Evolutionary conservation across 37 sponge, comb jelly and placozoan genomes (phyloP).

Genomic region (Corticium candelabrum): DNA sequence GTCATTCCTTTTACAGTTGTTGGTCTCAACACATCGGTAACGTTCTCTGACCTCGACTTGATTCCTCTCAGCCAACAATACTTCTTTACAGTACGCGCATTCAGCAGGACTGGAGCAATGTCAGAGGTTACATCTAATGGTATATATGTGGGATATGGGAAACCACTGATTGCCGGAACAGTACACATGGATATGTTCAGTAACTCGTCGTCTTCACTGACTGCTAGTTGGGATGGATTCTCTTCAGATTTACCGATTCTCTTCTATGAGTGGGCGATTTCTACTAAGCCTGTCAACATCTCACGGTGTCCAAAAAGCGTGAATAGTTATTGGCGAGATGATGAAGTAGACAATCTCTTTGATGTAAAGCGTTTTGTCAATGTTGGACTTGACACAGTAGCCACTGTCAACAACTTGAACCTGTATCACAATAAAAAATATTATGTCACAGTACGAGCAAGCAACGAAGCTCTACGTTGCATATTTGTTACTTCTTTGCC

Average conservation of each 20-base stretch:
- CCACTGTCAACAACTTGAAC: not conserved
- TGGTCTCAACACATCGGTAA: not conserved
- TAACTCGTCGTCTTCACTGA: conserved; percentile 22
- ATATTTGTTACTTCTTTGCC: not conserved
- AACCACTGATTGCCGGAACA: conserved; percentile 12
- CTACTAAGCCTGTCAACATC: not conserved
- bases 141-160: not conserved
- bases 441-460: not conserved
- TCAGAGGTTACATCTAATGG: not conserved
- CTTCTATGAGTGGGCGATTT: not conserved
- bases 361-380: not conserved
- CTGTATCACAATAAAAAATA: not conserved
- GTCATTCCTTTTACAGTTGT: not conserved
- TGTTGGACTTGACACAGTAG: not conserved
- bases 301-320: not conserved
- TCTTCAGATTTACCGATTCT: not conserved
- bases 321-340: not conserved
- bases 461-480: not conserved
- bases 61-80: not conserved
- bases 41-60: not conserved
- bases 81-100: not conserved
- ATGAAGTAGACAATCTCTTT: not conserved
- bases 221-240: conserved; percentile 6
- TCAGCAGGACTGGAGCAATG: not conserved
- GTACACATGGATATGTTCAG: conserved; percentile 28